Evolutionary conservation across 2,113 vertebrate species (phyloP).

Genomic region (Callospermophilus lateralis): DNA sequence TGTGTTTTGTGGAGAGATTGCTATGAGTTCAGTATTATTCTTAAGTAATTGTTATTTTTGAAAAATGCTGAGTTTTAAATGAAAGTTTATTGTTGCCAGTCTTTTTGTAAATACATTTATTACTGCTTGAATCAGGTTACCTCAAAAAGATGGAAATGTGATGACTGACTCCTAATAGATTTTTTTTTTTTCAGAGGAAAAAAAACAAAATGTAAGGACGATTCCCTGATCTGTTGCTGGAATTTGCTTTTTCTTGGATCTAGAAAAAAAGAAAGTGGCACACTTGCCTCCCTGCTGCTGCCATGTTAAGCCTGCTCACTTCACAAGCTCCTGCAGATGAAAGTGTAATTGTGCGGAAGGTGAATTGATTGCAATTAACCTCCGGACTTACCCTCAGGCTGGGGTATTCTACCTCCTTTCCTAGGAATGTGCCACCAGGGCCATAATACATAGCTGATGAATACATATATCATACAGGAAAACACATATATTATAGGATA

Average conservation of each 20-base stretch:
- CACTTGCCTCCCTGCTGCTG: constrained; percentile 80
- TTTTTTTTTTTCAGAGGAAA: constrained; percentile 80
- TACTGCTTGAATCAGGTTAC: constrained; percentile 48
- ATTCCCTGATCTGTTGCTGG: constrained; percentile 75
- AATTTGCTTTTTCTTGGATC: constrained; percentile 81
- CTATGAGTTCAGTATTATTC: not conserved
- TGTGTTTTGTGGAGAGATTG: not conserved
- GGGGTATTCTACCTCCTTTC: constrained; percentile 85
- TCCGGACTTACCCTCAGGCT: constrained; percentile 87
- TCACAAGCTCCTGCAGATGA: constrained; percentile 90
- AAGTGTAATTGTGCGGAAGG: constrained; percentile 96
- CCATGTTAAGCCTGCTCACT: constrained; percentile 81
- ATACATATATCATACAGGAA: constrained; percentile 81
- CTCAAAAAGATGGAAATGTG: constrained; percentile 70
- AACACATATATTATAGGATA: constrained; percentile 85
- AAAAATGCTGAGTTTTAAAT: constrained; percentile 56
- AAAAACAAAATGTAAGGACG: constrained; percentile 67
- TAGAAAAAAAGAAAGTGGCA: constrained; percentile 66
- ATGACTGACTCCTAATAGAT: constrained; percentile 81
- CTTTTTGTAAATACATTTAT: constrained; percentile 47
- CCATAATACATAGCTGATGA: constrained; percentile 81
- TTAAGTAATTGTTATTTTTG: constrained; percentile 19
- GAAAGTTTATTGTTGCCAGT: not conserved
- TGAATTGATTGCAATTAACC: constrained; percentile 94
- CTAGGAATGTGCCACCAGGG: constrained; percentile 83